Evolutionary conservation across 1,140 invertebrate species (phyloP).

Genomic region (Sitobion miscanthi): DNA sequence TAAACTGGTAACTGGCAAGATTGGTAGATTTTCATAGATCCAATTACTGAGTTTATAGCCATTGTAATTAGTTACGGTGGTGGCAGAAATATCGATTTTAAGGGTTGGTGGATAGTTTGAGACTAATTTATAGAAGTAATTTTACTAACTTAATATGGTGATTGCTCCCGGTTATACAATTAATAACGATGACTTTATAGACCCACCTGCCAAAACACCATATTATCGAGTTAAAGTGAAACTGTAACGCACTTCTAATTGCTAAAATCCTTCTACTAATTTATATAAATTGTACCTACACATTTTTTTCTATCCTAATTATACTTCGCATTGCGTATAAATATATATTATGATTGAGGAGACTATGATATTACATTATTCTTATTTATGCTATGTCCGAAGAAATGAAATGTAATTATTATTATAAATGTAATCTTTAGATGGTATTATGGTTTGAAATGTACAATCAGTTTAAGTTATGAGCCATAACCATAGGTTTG

Average conservation of each 20-base stretch:
- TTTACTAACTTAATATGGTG: neutral
- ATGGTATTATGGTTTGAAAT: neutral
- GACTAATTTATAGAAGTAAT: neutral
- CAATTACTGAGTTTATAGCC: neutral
- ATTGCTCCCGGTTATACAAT: neutral
- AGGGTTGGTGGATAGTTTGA: neutral
- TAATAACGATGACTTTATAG: neutral
- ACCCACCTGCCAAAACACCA: neutral
- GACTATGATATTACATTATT: neutral
- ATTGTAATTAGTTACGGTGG: neutral
- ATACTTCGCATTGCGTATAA: neutral
- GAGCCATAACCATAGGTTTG: neutral
- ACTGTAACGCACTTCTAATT: neutral
- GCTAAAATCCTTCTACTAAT: neutral
- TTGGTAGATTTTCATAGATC: neutral
- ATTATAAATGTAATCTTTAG: too few relatives aligned
- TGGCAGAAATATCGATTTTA: slow-evolving; percentile 5
- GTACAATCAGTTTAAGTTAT: neutral
- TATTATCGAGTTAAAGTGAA: neutral
- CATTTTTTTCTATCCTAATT: neutral
- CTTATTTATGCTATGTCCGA: neutral
- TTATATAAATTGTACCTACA: neutral
- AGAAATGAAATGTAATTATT: neutral
- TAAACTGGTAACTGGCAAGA: neutral
- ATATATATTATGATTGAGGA: neutral